Percentiles rank a stretch among this genome's conserved stretches.
phyloP scores from a whole-genome alignment of 2,797 vertebrate species.

The Allobates femoralis region DNA sequence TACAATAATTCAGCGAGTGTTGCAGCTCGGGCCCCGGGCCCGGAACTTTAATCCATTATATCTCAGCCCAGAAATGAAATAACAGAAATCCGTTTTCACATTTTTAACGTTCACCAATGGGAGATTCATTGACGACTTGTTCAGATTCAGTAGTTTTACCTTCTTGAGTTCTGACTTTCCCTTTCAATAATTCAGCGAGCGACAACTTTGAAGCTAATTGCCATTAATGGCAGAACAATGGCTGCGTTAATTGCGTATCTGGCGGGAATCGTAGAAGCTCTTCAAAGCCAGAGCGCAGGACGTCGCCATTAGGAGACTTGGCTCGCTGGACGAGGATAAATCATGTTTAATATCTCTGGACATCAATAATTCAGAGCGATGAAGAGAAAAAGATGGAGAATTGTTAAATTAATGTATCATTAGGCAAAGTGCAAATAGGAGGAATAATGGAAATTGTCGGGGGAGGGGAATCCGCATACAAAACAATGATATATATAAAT shows the following conservation, averaged over 20 bases:
- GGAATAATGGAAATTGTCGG: background rate
- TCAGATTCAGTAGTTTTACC: background rate
- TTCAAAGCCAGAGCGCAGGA: background rate
- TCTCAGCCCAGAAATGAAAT: background rate
- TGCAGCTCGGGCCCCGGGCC: no score
- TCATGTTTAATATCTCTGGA: conserved; percentile 45
- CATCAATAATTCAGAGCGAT: conserved; percentile 34
- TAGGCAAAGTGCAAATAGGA: background rate
- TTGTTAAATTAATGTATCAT: conserved; percentile 22
- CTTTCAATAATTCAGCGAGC: conserved; percentile 53
- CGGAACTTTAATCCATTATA: no score
- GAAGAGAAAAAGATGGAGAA: background rate
- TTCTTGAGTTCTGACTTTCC: background rate
- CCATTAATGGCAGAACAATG: conserved; percentile 26
- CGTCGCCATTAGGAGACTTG: conserved; percentile 32
- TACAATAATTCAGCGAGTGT: conserved; percentile 54
- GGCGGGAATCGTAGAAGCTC: conserved; percentile 13
- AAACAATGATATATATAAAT: no score
- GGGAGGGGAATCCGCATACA: no score
- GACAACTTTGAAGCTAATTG: conserved; percentile 51
- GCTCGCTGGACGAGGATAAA: conserved; percentile 35
- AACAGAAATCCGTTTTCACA: background rate
- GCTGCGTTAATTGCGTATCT: conserved; percentile 43
- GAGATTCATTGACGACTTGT: background rate
- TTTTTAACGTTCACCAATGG: no score